Conservation (phyloP, 2,797 vertebrate species). For the Orientallactaga sibirica region DNA sequence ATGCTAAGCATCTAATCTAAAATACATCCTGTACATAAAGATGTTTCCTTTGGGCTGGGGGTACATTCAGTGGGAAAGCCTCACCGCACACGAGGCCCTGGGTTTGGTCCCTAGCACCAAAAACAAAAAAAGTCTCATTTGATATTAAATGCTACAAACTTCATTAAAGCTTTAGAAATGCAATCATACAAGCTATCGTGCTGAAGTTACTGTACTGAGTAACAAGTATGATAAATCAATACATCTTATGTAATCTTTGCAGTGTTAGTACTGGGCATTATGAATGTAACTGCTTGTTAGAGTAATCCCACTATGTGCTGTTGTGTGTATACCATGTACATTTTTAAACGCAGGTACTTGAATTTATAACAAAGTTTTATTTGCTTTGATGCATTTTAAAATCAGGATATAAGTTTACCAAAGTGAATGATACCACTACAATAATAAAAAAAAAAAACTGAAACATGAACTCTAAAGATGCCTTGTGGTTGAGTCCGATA, state of each 20-base stretch:
- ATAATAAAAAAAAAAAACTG: conserved; percentile 77
- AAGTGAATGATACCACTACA: conserved; percentile 84
- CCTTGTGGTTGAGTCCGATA: conserved; percentile 70
- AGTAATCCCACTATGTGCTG: conserved; percentile 81
- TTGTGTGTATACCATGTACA: conserved; percentile 81
- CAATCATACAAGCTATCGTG: conserved; percentile 59
- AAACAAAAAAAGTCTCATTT: conserved; percentile 25
- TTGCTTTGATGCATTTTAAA: conserved; percentile 84
- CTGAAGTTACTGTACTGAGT: conserved; percentile 74
- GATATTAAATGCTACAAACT: conserved; percentile 55
- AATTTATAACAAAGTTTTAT: conserved; percentile 86
- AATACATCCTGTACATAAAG: conserved; percentile 55
- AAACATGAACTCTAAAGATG: conserved; percentile 62
- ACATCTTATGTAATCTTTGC: conserved; percentile 57
- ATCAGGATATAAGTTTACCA: conserved; percentile 86
- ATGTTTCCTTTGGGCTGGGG: conserved; percentile 12
- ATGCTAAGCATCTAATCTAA: conserved; percentile 80
- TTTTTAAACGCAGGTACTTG: conserved; percentile 86
- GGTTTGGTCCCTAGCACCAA: background rate
- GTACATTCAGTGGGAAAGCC: background rate
- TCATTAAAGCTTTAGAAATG: conserved; percentile 71
- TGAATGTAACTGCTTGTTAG: conserved; percentile 84
- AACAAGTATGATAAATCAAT: conserved; percentile 69
- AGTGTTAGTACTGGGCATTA: conserved; percentile 78
- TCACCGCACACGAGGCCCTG: background rate